Evolutionary conservation across 2,113 vertebrate genomes (phyloP).

Genomic region (Sinocyclocheilus anshuiensis): DNA sequence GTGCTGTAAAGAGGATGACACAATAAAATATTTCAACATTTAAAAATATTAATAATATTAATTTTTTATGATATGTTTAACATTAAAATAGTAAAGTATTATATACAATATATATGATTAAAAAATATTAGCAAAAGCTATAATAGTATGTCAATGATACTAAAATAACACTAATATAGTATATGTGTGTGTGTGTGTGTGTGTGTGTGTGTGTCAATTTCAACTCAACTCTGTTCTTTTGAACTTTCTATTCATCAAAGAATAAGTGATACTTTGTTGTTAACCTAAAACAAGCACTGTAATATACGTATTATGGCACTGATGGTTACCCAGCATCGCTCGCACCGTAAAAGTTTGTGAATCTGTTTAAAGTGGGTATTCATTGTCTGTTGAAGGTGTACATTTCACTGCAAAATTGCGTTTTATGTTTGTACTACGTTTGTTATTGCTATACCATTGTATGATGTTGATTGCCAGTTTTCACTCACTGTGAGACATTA

Average conservation of each 20-base stretch:
- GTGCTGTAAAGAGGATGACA: no score
- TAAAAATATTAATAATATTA: no score
- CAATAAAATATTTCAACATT: no score
- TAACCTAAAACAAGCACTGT: neutral
- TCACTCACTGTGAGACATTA: neutral
- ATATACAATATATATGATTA: no score
- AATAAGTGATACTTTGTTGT: neutral
- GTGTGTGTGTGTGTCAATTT: no score
- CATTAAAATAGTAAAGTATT: no score
- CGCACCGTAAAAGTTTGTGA: neutral
- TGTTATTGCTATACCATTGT: neutral
- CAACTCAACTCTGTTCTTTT: neutral
- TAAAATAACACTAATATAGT: no score
- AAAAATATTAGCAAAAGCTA: no score
- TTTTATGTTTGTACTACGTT: neutral
- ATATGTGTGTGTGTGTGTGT: no score
- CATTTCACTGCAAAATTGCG: neutral
- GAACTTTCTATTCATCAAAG: neutral
- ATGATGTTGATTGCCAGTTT: neutral
- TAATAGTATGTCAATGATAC: no score
- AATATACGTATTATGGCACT: neutral
- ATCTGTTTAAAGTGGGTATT: neutral
- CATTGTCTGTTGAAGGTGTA: neutral
- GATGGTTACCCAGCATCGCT: neutral
- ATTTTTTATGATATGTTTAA: no score